Base-by-base conservation (phyloP, 1,140 invertebrate genomes). In the Aphelenchoides avenae region DNA sequence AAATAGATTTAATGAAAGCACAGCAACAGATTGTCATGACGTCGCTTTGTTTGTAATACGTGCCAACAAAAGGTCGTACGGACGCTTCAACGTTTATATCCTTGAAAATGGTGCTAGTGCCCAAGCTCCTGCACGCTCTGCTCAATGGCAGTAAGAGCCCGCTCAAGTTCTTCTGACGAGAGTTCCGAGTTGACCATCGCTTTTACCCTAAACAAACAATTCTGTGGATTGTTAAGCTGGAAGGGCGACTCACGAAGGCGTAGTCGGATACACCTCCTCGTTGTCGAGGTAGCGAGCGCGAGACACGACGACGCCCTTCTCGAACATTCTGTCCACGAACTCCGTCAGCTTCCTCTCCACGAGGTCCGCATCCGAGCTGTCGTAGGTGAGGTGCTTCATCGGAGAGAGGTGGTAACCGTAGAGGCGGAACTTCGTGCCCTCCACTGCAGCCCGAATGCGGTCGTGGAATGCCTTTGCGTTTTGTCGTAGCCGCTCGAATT, bases 201-300 rank as follows among this genome's bases (percentile, higher is more conserved):
- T n/a, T n/a, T n/a, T n/a, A n/a, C n/a, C n/a, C n/a, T n/a, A n/a
- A n/a, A n/a, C n/a, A n/a, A 55, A 2, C 5, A 5, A 1, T 34
- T 9, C 2, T 1, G 5, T 57, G 18, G 15, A 1, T 51, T 52
- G 20, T 37, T 15, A 1, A 2, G 55, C n/a, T 49, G 55, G 15
- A 34, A 18, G 1, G 4, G 6, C 1, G 24, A 48, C 48, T 68
- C 44, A 66, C 64, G 57, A 40, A 1, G 47, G 37, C n/a, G 55
- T 41, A 39, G 57, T 39, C 18, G 60, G 49, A 43, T 75, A 75
- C n/a, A 40, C 11, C 49, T 75, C 73, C 29, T 67, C 66, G 26
- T 73, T 49, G 3, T 52, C 64, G n/a, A 75, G 42, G 50, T 75
- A 75, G 18, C 61, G 47, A 11, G 73, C 69, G 33, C 69, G 33